Percentiles rank a stretch among this genome's conserved stretches.
phyloP scores from a whole-genome alignment of 2,888 invertebrate species.

The Luperina nickerlii region DNA sequence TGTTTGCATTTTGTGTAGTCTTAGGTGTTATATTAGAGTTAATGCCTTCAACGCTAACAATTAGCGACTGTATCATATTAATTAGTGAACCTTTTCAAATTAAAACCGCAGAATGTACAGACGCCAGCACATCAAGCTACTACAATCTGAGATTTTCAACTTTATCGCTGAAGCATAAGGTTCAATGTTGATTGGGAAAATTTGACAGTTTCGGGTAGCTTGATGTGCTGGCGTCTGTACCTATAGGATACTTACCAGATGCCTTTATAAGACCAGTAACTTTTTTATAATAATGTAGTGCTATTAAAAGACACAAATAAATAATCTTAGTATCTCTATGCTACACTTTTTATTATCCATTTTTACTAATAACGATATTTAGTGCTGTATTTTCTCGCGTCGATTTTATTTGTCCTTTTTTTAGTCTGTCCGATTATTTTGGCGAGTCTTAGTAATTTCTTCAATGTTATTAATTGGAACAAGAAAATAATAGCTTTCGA shows the following conservation, averaged over 20 bases:
- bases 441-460: neutral
- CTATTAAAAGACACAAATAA: conserved; percentile 58
- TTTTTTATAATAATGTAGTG: conserved; percentile 46
- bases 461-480: neutral
- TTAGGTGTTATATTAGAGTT: conserved; percentile 59
- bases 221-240: neutral
- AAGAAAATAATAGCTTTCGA: conserved; percentile 28
- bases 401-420: neutral
- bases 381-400: conserved; percentile 10
- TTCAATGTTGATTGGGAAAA: no score
- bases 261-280: conserved; percentile 53
- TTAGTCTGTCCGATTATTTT: neutral
- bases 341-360: conserved; percentile 27
- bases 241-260: conserved; percentile 45
- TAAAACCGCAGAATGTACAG: conserved; percentile 2
- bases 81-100: conserved; percentile 21
- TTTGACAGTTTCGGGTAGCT: no score
- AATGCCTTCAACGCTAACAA: conserved; percentile 43
- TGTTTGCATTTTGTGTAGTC: conserved; percentile 69
- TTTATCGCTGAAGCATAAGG: no score
- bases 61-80: conserved; percentile 14
- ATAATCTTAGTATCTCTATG: conserved; percentile 34
- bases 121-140: no score
- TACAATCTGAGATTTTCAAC: no score
- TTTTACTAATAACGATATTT: conserved; percentile 6